phyloP scores from a whole-genome alignment of 1,140 invertebrate genomes.

The Panagrolaimus sp. region DNA sequence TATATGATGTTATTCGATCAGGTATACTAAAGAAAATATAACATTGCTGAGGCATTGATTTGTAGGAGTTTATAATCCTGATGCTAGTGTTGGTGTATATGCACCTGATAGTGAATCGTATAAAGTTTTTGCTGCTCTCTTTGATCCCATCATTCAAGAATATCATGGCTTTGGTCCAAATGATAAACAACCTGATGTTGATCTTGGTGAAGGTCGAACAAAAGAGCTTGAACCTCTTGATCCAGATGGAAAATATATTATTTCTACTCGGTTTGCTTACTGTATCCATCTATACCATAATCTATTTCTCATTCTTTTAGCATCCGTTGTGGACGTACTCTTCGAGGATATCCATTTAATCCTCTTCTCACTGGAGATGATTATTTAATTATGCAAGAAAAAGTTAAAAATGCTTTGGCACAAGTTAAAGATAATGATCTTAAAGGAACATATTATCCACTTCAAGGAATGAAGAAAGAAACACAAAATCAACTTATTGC shows the following conservation, averaged over 20 bases:
- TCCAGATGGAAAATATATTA: slow-evolving; percentile 75
- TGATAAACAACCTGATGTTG: slow-evolving; percentile 79
- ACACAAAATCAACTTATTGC: slow-evolving; percentile 46
- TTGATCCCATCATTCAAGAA: slow-evolving; percentile 92
- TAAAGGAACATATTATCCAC: slow-evolving; percentile 77
- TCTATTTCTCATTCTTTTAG: slow-evolving; percentile 18
- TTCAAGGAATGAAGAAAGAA: slow-evolving; percentile 64
- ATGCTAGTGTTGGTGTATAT: slow-evolving; percentile 82
- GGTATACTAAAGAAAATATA: slow-evolving; percentile 8
- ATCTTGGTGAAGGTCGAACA: slow-evolving; percentile 69
- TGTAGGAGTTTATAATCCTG: slow-evolving; percentile 67
- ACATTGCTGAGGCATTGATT: too few species aligned
- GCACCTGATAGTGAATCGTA: slow-evolving; percentile 89
- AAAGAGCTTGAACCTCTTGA: slow-evolving; percentile 69
- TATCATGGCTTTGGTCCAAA: slow-evolving; percentile 72
- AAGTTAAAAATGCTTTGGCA: slow-evolving; percentile 47
- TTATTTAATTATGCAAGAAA: slow-evolving; percentile 42
- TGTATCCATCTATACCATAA: background rate
- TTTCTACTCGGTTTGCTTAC: slow-evolving; percentile 71
- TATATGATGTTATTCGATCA: slow-evolving; percentile 46
- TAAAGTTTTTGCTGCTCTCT: slow-evolving; percentile 78
- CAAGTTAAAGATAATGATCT: slow-evolving; percentile 66
- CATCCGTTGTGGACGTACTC: slow-evolving; percentile 77
- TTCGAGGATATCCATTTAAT: slow-evolving; percentile 86
- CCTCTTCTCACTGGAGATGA: slow-evolving; percentile 59